A percentile compares a stretch with the other conserved stretches of the same genome.
These are phyloP conservation scores for Drosophila maculinotata DNA, from an alignment of 2,888 invertebrate species.

Conservation along the genomic window DNA sequence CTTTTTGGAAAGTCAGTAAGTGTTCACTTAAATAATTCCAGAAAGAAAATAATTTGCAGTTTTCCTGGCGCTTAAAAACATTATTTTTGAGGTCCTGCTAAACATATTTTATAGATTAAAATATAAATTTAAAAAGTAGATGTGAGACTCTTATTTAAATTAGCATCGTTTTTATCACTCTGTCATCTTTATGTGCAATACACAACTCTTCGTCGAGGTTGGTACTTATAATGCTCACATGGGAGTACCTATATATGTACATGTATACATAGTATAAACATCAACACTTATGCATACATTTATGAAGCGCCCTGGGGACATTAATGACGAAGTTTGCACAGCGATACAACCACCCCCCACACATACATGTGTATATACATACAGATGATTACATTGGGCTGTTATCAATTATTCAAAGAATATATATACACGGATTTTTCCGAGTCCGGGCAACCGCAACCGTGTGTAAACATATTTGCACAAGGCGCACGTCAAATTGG, in stretches of 20 bases:
- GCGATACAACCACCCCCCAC: conserved; percentile 33
- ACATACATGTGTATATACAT: conserved; percentile 15
- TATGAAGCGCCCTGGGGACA: conserved; percentile 60
- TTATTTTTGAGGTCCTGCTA: too few relatives aligned
- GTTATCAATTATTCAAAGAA: conserved; percentile 75
- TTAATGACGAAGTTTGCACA: conserved; percentile 71
- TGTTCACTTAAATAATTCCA: too few relatives aligned
- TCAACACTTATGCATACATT: conserved; percentile 40
- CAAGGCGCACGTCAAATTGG: conserved; percentile 78
- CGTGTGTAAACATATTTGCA: conserved; percentile 66
- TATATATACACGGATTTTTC: conserved; percentile 73
- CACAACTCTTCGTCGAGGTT: conserved; percentile 16
- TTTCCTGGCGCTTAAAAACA: too few relatives aligned
- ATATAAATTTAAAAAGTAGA: too few relatives aligned
- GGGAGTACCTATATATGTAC: background rate
- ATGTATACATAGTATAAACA: conserved; percentile 10
- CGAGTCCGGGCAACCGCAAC: conserved; percentile 24
- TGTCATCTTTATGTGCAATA: conserved; percentile 14
- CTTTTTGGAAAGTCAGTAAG: too few relatives aligned
- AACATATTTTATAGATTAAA: too few relatives aligned
- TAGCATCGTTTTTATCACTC: background rate
- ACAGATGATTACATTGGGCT: conserved; percentile 56
- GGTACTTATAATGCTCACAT: conserved; percentile 6
- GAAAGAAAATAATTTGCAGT: too few relatives aligned
- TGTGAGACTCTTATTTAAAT: too few relatives aligned